Evolutionary conservation across 2,113 vertebrate species (phyloP).

Genomic region (Felis chaus): DNA sequence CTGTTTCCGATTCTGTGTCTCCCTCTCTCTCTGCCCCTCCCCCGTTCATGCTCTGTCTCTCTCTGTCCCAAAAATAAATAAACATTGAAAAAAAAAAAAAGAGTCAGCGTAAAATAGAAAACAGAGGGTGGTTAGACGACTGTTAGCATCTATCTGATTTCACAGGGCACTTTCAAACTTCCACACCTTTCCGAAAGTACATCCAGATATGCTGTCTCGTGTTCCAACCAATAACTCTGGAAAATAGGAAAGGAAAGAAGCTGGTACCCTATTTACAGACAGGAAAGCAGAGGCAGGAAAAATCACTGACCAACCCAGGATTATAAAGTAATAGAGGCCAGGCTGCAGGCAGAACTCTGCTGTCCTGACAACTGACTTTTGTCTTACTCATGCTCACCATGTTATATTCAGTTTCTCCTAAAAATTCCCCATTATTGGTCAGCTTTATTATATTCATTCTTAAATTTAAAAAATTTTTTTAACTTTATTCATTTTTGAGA

Average conservation of each 20-base stretch:
- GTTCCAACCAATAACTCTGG: neutral
- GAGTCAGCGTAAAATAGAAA: too few species aligned
- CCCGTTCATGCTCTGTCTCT: too few species aligned
- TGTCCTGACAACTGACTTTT: neutral
- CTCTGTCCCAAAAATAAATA: too few species aligned
- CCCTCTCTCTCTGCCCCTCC: too few species aligned
- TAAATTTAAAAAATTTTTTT: neutral
- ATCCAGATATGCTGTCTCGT: too few species aligned
- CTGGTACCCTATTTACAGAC: neutral
- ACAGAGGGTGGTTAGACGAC: neutral
- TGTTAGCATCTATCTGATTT: neutral
- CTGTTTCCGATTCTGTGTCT: too few species aligned
- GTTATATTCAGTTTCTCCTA: neutral
- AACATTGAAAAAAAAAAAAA: too few species aligned
- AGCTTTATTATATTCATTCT: neutral
- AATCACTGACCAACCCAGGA: neutral
- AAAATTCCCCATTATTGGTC: neutral
- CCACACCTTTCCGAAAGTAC: neutral
- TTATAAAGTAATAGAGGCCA: neutral
- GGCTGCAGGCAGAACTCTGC: neutral
- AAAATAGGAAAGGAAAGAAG: neutral
- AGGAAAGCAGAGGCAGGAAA: neutral
- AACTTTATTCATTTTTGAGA: too few species aligned
- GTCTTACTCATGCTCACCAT: neutral
- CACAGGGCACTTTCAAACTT: neutral